These are phyloP conservation scores for Invenusta paracnida DNA, from an alignment of 2,888 invertebrate genomes.

Conservation along the genomic window DNA sequence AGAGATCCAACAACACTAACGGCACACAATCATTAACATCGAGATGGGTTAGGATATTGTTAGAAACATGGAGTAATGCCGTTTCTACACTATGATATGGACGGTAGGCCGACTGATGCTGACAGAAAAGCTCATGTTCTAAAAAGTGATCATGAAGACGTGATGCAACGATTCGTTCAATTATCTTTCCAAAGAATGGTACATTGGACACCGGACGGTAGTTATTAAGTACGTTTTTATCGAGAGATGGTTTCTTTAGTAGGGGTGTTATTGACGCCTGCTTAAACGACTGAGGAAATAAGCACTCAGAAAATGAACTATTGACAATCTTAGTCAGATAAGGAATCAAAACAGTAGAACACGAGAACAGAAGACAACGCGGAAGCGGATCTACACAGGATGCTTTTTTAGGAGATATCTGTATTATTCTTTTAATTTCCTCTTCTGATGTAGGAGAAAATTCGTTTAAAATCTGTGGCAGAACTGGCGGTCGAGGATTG, in stretches of 20 bases:
- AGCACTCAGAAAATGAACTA: not conserved
- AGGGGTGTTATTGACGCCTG: not conserved
- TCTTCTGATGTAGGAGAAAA: not conserved
- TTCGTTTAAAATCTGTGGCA: not conserved
- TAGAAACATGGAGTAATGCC: not conserved
- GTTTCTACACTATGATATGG: not conserved
- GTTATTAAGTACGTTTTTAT: not conserved
- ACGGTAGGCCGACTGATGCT: not conserved
- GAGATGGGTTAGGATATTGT: not conserved
- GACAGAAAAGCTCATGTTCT: not conserved
- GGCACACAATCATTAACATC: not conserved
- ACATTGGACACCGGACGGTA: not conserved
- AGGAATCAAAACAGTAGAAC: not conserved
- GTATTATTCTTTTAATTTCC: not conserved
- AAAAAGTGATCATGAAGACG: not conserved
- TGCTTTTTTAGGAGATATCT: not conserved
- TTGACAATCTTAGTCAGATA: not conserved
- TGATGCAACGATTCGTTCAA: not conserved
- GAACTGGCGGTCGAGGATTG: not conserved
- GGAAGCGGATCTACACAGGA: not conserved
- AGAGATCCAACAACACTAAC: not conserved
- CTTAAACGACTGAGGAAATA: not conserved
- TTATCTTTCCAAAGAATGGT: not conserved
- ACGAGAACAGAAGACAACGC: not conserved
- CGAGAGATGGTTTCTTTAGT: not conserved